Percentiles rank a stretch among this genome's conserved stretches.
Evolutionary conservation across 2,113 vertebrate genomes (phyloP).

Genomic region (Pseudonaja textilis): DNA sequence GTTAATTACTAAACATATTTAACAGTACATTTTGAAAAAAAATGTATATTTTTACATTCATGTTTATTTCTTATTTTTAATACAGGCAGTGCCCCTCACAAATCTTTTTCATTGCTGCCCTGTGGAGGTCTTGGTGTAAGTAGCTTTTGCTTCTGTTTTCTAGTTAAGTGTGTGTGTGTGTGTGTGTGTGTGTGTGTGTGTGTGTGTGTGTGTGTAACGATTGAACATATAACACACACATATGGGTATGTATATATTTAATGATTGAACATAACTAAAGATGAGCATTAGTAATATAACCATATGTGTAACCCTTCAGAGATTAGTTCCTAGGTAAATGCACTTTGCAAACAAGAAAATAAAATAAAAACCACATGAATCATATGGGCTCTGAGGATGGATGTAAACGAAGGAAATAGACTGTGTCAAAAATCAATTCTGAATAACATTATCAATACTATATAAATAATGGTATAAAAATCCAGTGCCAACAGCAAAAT

Average conservation of each 20-base stretch:
- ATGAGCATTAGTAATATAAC: neutral
- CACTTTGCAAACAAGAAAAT: neutral
- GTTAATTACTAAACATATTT: neutral
- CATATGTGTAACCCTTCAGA: neutral
- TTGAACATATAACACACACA: neutral
- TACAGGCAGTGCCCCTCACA: conserved; percentile 70
- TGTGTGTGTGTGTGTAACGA: fast-evolving
- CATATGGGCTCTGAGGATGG: neutral
- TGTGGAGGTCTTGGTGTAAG: conserved; percentile 80
- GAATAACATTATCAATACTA: neutral
- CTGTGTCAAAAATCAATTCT: neutral
- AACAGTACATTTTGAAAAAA: neutral
- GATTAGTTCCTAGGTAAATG: neutral
- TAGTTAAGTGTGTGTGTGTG: conserved; percentile 26
- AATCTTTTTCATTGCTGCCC: conserved; percentile 76
- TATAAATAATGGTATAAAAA: neutral
- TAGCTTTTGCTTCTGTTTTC: conserved; percentile 42
- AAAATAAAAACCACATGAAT: neutral
- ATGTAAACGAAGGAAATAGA: neutral
- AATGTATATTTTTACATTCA: neutral
- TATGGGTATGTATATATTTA: neutral
- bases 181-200: neutral
- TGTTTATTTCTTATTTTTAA: conserved; percentile 46
- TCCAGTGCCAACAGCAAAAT: neutral
- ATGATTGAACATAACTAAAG: neutral